Percentiles rank a stretch among this genome's conserved stretches.
phyloP scores from a whole-genome alignment of 2,888 invertebrate species.

The Carpatolechia fugitivella region DNA sequence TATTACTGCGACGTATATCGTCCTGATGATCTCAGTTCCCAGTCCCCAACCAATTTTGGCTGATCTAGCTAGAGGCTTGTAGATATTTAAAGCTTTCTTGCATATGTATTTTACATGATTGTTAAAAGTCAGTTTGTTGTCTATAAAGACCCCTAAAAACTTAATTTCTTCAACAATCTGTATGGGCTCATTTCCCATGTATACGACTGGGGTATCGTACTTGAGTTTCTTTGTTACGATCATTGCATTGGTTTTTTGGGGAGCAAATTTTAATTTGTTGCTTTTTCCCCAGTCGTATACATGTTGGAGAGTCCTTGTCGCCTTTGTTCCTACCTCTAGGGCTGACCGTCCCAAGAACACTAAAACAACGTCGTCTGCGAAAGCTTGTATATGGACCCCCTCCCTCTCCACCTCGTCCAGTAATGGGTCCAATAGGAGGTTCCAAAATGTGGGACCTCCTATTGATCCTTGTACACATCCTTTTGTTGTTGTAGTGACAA shows the following conservation, averaged over 20 bases:
- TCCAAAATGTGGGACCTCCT: not conserved
- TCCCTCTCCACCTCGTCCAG: not conserved
- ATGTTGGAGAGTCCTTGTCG: not conserved
- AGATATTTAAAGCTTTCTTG: not conserved
- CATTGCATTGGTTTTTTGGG: not conserved
- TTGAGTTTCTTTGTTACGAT: not conserved
- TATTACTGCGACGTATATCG: not conserved
- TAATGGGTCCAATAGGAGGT: not conserved
- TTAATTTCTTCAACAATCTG: constrained; percentile 13
- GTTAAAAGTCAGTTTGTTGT: not conserved
- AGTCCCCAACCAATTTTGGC: constrained; percentile 1
- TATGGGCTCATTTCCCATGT: constrained; percentile 13
- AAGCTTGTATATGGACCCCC: too few relatives aligned
- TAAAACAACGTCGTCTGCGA: not conserved
- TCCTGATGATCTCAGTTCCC: not conserved
- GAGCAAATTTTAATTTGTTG: not conserved
- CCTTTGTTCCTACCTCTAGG: not conserved
- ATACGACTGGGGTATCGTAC: not conserved
- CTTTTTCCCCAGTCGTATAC: not conserved
- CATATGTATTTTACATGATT: not conserved
- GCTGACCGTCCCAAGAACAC: constrained; percentile 11
- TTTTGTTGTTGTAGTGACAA: not conserved
- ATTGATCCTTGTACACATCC: constrained; percentile 3
- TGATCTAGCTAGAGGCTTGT: not conserved
- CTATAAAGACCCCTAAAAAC: constrained; percentile 14